Conservation (phyloP, 1,140 invertebrate species). For the Pogonognathellus flavescens region DNA sequence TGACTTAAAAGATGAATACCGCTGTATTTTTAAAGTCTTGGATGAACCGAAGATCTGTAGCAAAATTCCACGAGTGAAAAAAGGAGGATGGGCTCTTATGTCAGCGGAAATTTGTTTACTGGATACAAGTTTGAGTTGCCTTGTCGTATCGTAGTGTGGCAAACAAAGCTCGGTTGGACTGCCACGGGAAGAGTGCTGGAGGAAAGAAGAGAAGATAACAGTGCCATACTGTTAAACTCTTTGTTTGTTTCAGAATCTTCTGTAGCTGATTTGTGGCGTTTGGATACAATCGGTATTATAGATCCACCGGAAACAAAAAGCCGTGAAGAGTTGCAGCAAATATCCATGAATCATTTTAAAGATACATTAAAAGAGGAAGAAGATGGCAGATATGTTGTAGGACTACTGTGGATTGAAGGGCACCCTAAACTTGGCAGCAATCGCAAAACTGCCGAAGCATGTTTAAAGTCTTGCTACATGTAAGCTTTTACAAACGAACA, state of each 20-base stretch:
- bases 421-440: neutral
- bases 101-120: neutral
- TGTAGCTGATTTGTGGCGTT: neutral
- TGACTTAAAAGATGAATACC: neutral
- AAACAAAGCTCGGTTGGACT: neutral
- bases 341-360: neutral
- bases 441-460: too few relatives aligned
- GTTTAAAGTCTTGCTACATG: neutral
- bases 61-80: neutral
- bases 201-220: neutral
- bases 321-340: neutral
- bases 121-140: neutral
- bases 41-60: neutral
- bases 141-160: neutral
- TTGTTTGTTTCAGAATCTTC: neutral
- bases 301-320: neutral
- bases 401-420: neutral
- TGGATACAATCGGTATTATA: slow-evolving; percentile 7
- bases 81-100: neutral
- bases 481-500: too few relatives aligned
- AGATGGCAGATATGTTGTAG: neutral
- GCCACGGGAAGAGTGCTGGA: neutral
- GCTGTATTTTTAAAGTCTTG: neutral
- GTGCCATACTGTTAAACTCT: neutral
- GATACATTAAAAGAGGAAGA: neutral